Percentiles rank a stretch among this genome's conserved stretches.
These are phyloP conservation scores for Hippocampus mohnikei DNA, from an alignment of 2,113 vertebrate genomes.

Conservation along the genomic window DNA sequence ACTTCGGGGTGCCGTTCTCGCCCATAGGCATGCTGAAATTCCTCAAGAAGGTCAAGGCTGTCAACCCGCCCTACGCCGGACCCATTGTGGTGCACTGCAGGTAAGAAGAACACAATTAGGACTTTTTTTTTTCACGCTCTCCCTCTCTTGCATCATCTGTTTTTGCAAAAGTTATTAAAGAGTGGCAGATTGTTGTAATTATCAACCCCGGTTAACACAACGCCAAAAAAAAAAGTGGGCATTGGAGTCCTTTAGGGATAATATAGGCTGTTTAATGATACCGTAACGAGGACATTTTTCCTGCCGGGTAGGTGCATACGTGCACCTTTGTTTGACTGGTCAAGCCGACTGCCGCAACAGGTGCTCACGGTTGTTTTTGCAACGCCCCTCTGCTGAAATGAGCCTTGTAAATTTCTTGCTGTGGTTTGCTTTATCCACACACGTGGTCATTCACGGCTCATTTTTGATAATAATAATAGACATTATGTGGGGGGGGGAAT, in stretches of 20 bases:
- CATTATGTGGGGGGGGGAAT: neutral
- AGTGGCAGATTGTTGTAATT: neutral
- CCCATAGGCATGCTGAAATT: conserved; percentile 99
- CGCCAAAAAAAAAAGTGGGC: neutral
- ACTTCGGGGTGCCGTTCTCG: conserved; percentile 96
- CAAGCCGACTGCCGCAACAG: conserved; percentile 59
- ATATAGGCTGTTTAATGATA: neutral
- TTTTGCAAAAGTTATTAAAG: neutral
- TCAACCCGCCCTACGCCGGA: conserved; percentile 85
- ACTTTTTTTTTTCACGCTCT: neutral
- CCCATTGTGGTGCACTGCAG: conserved; percentile 94
- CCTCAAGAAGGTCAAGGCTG: conserved; percentile 89
- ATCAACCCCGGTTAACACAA: neutral
- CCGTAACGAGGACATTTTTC: neutral
- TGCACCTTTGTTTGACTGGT: conserved; percentile 27
- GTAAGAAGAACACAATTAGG: conserved; percentile 58
- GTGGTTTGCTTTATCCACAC: conserved; percentile 54
- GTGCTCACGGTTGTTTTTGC: conserved; percentile 59
- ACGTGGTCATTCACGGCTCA: conserved; percentile 14
- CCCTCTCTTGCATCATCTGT: neutral
- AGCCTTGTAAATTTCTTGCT: conserved; percentile 62
- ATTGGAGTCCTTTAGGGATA: neutral
- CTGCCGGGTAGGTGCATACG: conserved; percentile 1
- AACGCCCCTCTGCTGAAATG: conserved; percentile 47
- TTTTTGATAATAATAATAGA: conserved; percentile 15